Conservation (phyloP, 1,140 invertebrate genomes). For the Drosophila triauraria region DNA sequence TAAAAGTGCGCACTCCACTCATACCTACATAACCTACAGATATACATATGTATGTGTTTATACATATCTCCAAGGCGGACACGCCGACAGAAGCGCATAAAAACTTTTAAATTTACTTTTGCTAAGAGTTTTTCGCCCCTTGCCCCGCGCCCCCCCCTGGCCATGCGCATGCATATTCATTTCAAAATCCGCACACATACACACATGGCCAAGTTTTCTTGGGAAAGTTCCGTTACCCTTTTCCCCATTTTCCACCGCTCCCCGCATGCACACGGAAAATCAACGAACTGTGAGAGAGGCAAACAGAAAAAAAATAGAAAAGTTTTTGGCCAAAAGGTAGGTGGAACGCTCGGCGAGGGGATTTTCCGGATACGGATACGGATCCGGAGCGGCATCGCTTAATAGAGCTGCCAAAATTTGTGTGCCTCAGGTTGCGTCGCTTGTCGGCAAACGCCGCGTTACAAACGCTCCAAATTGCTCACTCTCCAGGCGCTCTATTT, state of each 20-base stretch:
- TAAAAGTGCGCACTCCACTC: conserved; percentile 76
- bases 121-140: conserved; percentile 71
- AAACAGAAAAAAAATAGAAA: conserved; percentile 30
- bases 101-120: conserved; percentile 84
- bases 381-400: conserved; percentile 59
- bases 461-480: conserved; percentile 75
- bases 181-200: conserved; percentile 67
- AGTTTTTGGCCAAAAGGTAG: conserved; percentile 38
- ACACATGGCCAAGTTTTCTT: conserved; percentile 68
- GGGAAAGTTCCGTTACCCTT: conserved; percentile 51
- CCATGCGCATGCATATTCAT: conserved; percentile 71
- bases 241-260: neutral
- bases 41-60: conserved; percentile 14
- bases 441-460: conserved; percentile 59
- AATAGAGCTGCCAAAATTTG: conserved; percentile 80
- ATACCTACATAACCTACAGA: conserved; percentile 45
- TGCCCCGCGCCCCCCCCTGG: conserved; percentile 13
- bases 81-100: conserved; percentile 62
- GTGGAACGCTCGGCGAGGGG: conserved; percentile 3
- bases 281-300: conserved; percentile 41
- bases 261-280: conserved; percentile 9
- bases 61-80: conserved; percentile 43
- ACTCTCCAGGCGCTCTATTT: conserved; percentile 27
- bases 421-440: conserved; percentile 67
- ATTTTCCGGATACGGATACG: conserved; percentile 37